Evolutionary conservation across 2,113 vertebrate species (phyloP).

Genomic region (Progne subis): DNA sequence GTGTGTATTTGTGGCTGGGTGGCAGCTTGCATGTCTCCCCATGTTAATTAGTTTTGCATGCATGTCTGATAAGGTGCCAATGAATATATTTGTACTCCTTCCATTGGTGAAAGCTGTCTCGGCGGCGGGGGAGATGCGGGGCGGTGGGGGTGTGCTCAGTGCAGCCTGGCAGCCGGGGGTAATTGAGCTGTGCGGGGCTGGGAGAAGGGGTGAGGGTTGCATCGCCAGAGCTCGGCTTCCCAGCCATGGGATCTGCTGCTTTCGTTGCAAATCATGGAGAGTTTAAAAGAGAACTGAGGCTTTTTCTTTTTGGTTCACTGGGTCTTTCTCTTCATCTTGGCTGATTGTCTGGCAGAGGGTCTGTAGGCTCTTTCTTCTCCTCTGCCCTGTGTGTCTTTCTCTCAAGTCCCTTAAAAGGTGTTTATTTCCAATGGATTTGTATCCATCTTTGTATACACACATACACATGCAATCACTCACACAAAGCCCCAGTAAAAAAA

Average conservation of each 20-base stretch:
- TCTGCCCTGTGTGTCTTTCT: constrained; percentile 10
- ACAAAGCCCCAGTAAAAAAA: constrained; percentile 51
- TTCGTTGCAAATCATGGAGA: neutral
- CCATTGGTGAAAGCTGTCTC: constrained; percentile 68
- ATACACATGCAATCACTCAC: constrained; percentile 30
- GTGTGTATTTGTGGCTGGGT: constrained; percentile 77
- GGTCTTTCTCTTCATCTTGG: constrained; percentile 29
- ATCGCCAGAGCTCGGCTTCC: neutral
- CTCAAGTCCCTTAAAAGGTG: constrained; percentile 46
- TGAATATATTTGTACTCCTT: constrained; percentile 80
- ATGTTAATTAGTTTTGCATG: constrained; percentile 88
- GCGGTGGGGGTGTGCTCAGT: constrained; percentile 8
- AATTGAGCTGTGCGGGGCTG: constrained; percentile 49
- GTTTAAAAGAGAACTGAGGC: constrained; percentile 25
- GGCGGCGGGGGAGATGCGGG: constrained; percentile 38
- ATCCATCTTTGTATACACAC: constrained; percentile 16
- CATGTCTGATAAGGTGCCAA: constrained; percentile 84
- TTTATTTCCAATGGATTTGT: constrained; percentile 56
- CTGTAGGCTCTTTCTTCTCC: constrained; percentile 54
- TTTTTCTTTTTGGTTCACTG: constrained; percentile 44
- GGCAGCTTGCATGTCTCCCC: constrained; percentile 82
- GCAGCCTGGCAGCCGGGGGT: constrained; percentile 52
- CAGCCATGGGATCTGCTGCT: constrained; percentile 12
- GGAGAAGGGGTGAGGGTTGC: constrained; percentile 26
- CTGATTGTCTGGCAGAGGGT: constrained; percentile 49